Percentiles rank a stretch among this genome's conserved stretches.
phyloP scores from a whole-genome alignment of 1,140 invertebrate genomes.

The Drosophila subobscura region DNA sequence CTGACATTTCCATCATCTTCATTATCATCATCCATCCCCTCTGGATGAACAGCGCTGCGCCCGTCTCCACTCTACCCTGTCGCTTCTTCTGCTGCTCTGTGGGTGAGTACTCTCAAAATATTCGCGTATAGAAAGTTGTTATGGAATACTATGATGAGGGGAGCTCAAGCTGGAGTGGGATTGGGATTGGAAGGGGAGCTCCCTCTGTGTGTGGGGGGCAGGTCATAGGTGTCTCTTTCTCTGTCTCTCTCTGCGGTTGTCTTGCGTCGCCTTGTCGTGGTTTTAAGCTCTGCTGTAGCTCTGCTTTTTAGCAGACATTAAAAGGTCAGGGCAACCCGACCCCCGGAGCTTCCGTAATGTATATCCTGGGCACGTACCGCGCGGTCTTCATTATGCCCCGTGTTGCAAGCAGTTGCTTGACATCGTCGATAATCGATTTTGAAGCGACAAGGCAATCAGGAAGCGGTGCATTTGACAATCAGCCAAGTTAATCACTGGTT shows the following conservation, averaged over 20 bases:
- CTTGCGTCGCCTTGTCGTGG: conserved; percentile 41
- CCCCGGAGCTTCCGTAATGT: conserved; percentile 32
- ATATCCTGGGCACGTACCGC: conserved; percentile 41
- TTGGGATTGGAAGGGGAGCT: not conserved
- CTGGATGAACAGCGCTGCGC: conserved; percentile 11
- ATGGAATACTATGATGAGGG: conserved; percentile 65
- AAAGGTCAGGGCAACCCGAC: conserved; percentile 57
- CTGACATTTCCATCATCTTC: conserved; percentile 71
- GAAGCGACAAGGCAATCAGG: conserved; percentile 63
- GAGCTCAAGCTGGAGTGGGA: conserved; percentile 20
- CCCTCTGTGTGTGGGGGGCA: conserved; percentile 11
- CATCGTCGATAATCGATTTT: conserved; percentile 56
- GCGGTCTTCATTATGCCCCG: conserved; percentile 60
- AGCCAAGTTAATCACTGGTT: conserved; percentile 38
- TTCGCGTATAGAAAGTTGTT: conserved; percentile 73
- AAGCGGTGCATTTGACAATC: conserved; percentile 70
- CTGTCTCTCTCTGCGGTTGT: conserved; percentile 22
- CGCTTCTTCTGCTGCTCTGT: conserved; percentile 55
- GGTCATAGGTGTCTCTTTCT: conserved; percentile 39
- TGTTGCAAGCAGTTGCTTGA: conserved; percentile 46
- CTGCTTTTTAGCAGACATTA: conserved; percentile 50
- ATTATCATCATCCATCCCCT: too few species aligned
- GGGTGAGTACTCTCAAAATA: conserved; percentile 57
- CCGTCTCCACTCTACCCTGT: not conserved
- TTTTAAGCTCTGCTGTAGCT: conserved; percentile 30